These are phyloP conservation scores for Drosophila buzzatii DNA, from an alignment of 2,888 invertebrate genomes.

Conservation along the genomic window DNA sequence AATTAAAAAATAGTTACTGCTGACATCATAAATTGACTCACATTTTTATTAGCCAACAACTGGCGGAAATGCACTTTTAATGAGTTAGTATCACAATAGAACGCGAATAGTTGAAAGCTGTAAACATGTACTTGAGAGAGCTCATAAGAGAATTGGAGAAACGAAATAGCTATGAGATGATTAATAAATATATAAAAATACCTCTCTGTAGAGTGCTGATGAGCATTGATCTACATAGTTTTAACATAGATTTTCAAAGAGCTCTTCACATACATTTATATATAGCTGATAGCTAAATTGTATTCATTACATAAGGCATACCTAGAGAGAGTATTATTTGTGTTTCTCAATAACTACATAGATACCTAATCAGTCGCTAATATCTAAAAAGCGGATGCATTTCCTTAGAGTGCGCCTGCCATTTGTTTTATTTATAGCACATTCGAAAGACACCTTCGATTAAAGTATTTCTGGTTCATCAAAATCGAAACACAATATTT, in stretches of 20 bases:
- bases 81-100: constrained; percentile 1
- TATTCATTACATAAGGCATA: too few relatives aligned
- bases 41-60: constrained; percentile 12
- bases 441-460: neutral
- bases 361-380: neutral
- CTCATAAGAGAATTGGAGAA: neutral
- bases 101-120: constrained; percentile 1
- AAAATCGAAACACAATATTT: constrained; percentile 41
- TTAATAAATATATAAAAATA: too few relatives aligned
- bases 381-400: neutral
- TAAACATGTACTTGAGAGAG: neutral
- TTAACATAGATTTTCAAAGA: too few relatives aligned
- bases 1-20: constrained; percentile 13
- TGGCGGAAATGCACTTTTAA: constrained; percentile 19
- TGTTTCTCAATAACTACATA: neutral
- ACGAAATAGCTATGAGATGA: neutral
- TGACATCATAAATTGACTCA: constrained; percentile 48
- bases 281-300: too few relatives aligned
- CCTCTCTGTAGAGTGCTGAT: too few relatives aligned
- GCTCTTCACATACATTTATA: too few relatives aligned
- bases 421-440: constrained; percentile 3
- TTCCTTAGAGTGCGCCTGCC: neutral
- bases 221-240: too few relatives aligned
- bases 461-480: neutral
- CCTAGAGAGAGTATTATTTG: neutral